A percentile compares a stretch with the other conserved stretches of the same genome.
These are phyloP conservation scores for Brachionus asplanchnoidis DNA, from an alignment of 1,140 invertebrate genomes.

Conservation along the genomic window DNA sequence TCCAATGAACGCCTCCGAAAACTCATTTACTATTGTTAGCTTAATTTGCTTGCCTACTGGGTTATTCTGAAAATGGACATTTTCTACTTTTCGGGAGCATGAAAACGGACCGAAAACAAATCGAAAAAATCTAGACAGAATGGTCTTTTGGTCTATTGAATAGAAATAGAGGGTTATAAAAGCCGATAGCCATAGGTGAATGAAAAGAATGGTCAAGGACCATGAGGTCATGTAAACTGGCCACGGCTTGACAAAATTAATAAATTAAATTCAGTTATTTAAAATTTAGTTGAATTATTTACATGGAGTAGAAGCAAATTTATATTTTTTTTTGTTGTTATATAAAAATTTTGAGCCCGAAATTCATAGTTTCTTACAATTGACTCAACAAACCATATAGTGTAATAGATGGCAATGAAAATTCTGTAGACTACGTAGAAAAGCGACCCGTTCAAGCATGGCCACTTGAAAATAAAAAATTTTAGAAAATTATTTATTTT, in stretches of 20 bases:
- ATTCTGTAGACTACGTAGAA: conserved; percentile 27
- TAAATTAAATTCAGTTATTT: neutral
- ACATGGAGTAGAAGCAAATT: conserved; percentile 26
- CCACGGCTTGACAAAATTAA: neutral
- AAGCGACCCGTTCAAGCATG: neutral
- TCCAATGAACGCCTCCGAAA: neutral
- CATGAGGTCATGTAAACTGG: conserved; percentile 39
- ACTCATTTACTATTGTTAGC: neutral
- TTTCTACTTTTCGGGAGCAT: neutral
- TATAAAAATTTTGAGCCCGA: conserved; percentile 17
- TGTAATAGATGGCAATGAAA: conserved; percentile 39
- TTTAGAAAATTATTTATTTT: neutral
- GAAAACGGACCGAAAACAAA: conserved; percentile 37
- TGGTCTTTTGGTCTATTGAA: conserved; percentile 18
- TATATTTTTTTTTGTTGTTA: conserved; percentile 14
- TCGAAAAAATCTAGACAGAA: neutral
- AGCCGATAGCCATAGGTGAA: conserved; percentile 27
- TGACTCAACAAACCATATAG: conserved; percentile 32
- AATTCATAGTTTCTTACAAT: conserved; percentile 40
- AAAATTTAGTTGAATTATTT: neutral
- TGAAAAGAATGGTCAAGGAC: conserved; percentile 26
- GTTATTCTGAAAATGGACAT: neutral
- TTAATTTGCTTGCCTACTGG: neutral
- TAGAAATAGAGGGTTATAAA: conserved; percentile 27
- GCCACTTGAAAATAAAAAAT: conserved; percentile 18